Evolutionary conservation across 2,888 invertebrate genomes (phyloP).

Genomic region (Gymnoscelis rufifasciata): DNA sequence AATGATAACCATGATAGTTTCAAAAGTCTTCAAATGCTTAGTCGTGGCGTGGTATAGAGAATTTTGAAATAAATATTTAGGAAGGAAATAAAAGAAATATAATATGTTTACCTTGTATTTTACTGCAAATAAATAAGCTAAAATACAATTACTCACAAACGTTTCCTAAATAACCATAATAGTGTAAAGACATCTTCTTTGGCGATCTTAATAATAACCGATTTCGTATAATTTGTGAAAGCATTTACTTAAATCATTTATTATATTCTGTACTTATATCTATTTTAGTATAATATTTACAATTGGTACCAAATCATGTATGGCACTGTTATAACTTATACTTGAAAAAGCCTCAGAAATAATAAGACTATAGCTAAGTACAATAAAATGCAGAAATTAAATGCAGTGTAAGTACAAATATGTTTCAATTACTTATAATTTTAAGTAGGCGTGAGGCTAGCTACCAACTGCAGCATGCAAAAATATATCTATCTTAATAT

Average conservation of each 20-base stretch:
- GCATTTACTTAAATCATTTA: conserved; percentile 18
- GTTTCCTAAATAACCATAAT: conserved; percentile 36
- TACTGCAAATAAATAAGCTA: conserved; percentile 71
- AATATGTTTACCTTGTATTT: conserved; percentile 39
- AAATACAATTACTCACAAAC: conserved; percentile 52
- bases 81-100: no score
- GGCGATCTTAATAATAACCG: conserved; percentile 32
- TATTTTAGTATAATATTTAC: conserved; percentile 30
- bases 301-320: conserved; percentile 28
- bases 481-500: no score
- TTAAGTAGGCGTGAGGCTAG: no score
- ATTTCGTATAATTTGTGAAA: conserved; percentile 19
- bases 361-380: conserved; percentile 21
- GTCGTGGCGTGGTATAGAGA: no score
- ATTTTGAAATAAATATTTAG: no score
- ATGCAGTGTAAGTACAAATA: conserved; percentile 35
- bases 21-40: no score
- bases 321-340: conserved; percentile 27
- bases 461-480: no score
- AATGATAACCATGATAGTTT: no score
- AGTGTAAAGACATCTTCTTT: conserved; percentile 41
- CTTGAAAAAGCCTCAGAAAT: conserved; percentile 24
- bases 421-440: neutral
- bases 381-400: conserved; percentile 30
- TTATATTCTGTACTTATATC: conserved; percentile 22